These are phyloP conservation scores for Myodes glareolus DNA, from an alignment of 2,113 vertebrate genomes.

Conservation along the genomic window DNA sequence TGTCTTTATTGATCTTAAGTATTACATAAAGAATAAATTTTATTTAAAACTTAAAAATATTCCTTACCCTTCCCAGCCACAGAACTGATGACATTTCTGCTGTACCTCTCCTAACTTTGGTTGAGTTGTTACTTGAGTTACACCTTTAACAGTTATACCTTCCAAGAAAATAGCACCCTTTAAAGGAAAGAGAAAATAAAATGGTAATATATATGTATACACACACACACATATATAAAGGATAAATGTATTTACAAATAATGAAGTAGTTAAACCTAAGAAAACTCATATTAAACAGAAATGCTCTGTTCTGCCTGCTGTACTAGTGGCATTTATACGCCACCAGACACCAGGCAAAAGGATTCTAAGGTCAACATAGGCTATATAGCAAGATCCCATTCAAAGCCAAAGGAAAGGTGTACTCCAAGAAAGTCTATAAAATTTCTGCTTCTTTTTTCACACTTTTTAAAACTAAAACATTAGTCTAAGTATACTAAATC, in stretches of 20 bases:
- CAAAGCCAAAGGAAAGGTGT: neutral
- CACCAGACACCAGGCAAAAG: neutral
- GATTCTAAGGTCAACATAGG: neutral
- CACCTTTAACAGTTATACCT: conserved; percentile 93
- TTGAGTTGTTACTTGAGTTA: conserved; percentile 94
- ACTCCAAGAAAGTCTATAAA: neutral
- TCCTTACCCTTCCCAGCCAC: conserved; percentile 96
- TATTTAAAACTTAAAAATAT: conserved; percentile 60
- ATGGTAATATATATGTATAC: neutral
- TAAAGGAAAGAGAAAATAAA: conserved; percentile 59
- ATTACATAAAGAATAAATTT: conserved; percentile 40
- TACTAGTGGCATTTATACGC: neutral
- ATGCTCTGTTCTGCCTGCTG: neutral
- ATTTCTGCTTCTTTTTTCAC: neutral
- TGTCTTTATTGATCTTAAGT: neutral
- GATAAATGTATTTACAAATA: conserved; percentile 63
- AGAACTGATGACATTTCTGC: conserved; percentile 95
- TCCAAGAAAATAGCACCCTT: conserved; percentile 97
- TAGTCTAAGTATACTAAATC: conserved; percentile 50
- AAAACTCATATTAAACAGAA: conserved; percentile 29
- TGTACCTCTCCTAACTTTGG: conserved; percentile 95
- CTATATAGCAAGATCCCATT: neutral
- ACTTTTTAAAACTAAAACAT: conserved; percentile 38
- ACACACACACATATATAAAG: neutral
- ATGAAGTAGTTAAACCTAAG: conserved; percentile 26